A percentile compares a stretch with the other conserved stretches of the same genome.
Conservation (phyloP, 2,797 vertebrate genomes). For the Neopelma chrysocephalum region DNA sequence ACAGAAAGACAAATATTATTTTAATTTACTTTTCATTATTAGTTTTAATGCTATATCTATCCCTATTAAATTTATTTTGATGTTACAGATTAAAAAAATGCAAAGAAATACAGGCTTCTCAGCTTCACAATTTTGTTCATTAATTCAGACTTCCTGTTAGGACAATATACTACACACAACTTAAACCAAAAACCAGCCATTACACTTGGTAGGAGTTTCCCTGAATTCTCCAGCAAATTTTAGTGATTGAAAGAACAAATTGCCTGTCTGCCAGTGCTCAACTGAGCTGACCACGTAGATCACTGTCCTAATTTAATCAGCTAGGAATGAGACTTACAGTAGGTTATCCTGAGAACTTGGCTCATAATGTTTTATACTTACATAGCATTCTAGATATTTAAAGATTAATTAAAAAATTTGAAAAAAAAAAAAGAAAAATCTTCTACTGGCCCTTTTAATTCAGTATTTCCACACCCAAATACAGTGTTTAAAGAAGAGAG, state of each 20-base stretch:
- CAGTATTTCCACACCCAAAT: neutral
- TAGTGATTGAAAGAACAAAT: neutral
- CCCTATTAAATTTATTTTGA: neutral
- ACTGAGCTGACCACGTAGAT: neutral
- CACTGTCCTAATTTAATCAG: neutral
- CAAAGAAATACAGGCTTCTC: neutral
- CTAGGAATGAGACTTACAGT: neutral
- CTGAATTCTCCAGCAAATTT: neutral
- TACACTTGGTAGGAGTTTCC: neutral
- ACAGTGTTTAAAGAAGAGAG: neutral
- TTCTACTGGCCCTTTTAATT: neutral
- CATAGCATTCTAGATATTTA: neutral
- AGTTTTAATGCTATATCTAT: neutral
- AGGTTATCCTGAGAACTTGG: neutral
- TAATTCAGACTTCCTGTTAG: neutral
- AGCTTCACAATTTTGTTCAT: neutral
- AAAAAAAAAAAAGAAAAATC: neutral
- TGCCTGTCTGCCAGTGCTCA: neutral
- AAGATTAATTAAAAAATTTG: neutral
- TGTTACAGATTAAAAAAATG: neutral
- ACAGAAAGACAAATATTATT: neutral
- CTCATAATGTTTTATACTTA: neutral
- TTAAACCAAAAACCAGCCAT: neutral
- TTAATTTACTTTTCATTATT: neutral
- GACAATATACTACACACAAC: neutral